Conservation (phyloP, 2,797 vertebrate genomes). For the Coreius guichenoti region DNA sequence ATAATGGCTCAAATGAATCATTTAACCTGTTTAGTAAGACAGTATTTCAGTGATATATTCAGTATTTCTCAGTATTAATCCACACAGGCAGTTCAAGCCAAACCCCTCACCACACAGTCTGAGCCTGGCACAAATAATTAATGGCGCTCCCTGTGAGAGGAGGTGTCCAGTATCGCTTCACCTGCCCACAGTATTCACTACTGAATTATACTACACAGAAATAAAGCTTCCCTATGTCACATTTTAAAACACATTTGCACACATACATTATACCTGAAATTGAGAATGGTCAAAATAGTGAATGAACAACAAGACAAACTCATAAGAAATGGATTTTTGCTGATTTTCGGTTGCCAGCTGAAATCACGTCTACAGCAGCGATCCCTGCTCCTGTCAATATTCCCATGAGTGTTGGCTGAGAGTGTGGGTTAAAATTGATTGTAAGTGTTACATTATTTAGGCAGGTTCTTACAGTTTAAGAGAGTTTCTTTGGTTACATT, state of each 20-base stretch:
- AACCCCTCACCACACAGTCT: conserved; percentile 57
- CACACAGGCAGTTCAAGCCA: neutral
- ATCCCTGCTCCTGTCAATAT: conserved; percentile 76
- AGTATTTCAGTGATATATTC: too few species aligned
- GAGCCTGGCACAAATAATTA: conserved; percentile 87
- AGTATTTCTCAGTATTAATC: neutral
- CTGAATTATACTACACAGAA: conserved; percentile 80
- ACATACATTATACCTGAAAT: conserved; percentile 71
- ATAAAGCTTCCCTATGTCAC: conserved; percentile 79
- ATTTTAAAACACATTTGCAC: conserved; percentile 69
- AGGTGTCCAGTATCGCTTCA: conserved; percentile 87
- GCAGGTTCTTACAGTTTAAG: conserved; percentile 75
- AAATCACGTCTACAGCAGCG: conserved; percentile 69
- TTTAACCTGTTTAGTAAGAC: neutral
- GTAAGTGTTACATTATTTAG: conserved; percentile 85
- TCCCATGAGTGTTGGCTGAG: conserved; percentile 74
- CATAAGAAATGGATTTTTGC: neutral
- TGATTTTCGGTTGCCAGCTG: conserved; percentile 66
- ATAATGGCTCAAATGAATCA: neutral
- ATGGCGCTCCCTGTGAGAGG: conserved; percentile 85
- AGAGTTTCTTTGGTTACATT: conserved; percentile 84
- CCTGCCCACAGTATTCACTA: conserved; percentile 84
- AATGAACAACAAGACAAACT: neutral
- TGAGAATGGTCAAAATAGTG: neutral
- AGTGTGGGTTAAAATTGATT: conserved; percentile 78